Conservation (phyloP, 2,797 vertebrate genomes). For the Micromesistius poutassou region DNA sequence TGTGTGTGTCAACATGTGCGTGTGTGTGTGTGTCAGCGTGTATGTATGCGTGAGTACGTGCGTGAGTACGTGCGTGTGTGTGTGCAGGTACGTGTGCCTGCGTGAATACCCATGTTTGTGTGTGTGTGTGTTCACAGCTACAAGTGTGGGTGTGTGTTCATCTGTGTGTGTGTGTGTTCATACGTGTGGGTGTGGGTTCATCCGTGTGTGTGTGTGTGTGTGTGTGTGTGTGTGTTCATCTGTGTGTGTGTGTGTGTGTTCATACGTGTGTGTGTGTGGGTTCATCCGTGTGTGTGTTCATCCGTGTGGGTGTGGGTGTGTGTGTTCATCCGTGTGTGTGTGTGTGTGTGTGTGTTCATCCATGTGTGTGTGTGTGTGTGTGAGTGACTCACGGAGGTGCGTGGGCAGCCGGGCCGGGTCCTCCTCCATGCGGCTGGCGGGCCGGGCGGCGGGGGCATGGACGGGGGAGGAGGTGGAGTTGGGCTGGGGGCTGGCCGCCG, state of each 20-base stretch:
- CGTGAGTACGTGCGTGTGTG: slow-evolving; percentile 9
- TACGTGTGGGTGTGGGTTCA: slow-evolving; percentile 30
- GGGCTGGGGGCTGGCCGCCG: slow-evolving; percentile 88
- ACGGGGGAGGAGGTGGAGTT: slow-evolving; percentile 88
- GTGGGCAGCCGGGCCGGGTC: slow-evolving; percentile 86
- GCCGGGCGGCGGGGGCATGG: slow-evolving; percentile 87
- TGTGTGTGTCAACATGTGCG: background rate
- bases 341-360: no score
- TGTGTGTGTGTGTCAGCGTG: no score
- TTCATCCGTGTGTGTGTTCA: no score
- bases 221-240: no score
- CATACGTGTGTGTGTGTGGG: no score
- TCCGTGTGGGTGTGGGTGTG: no score
- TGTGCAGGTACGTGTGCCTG: no score
- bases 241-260: background rate
- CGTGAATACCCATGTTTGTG: slow-evolving; percentile 15
- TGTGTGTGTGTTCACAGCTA: no score
- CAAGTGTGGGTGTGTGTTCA: no score
- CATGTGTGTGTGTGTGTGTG: background rate
- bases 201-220: no score
- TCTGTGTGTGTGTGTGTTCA: no score
- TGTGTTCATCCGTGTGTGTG: no score
- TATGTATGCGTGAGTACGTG: slow-evolving; percentile 3
- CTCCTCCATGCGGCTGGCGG: slow-evolving; percentile 90
- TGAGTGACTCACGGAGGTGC: slow-evolving; percentile 89